A percentile compares a stretch with the other conserved stretches of the same genome.
Conservation (phyloP, 2,113 vertebrate genomes). For the Pelecanus crispus region DNA sequence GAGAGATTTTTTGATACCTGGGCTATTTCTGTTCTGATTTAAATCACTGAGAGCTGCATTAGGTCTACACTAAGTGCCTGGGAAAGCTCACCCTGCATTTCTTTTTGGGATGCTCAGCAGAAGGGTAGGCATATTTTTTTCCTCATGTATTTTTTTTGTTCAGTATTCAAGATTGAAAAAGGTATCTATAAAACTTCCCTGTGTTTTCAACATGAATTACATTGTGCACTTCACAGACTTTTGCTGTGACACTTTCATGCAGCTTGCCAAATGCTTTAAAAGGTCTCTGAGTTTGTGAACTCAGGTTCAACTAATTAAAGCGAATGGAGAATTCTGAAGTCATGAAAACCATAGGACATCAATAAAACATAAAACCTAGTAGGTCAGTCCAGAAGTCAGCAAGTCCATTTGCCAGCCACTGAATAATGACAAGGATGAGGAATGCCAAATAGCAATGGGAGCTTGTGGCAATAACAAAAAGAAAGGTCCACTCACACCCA, state of each 20-base stretch:
- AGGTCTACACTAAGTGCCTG: not conserved
- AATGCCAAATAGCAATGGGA: not conserved
- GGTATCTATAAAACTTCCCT: not conserved
- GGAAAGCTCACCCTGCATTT: not conserved
- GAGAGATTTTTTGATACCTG: not conserved
- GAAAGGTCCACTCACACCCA: not conserved
- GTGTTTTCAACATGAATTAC: not conserved
- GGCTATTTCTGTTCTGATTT: not conserved
- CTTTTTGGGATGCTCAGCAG: not conserved
- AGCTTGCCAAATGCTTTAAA: slow-evolving; percentile 7
- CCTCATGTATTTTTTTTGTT: not conserved
- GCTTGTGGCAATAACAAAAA: not conserved
- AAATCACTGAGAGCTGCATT: not conserved
- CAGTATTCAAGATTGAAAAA: not conserved
- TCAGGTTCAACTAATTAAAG: slow-evolving; percentile 43
- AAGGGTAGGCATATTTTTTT: not conserved
- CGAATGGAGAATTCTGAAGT: slow-evolving; percentile 7
- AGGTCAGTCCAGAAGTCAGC: slow-evolving; percentile 10
- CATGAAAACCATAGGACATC: not conserved
- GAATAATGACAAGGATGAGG: not conserved
- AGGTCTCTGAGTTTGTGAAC: slow-evolving; percentile 14
- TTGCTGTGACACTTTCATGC: not conserved
- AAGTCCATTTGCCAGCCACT: not conserved
- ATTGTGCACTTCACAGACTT: not conserved
- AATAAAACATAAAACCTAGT: slow-evolving; percentile 19